Conservation (phyloP, 2,797 vertebrate species). For the Epinephelus awoara region DNA sequence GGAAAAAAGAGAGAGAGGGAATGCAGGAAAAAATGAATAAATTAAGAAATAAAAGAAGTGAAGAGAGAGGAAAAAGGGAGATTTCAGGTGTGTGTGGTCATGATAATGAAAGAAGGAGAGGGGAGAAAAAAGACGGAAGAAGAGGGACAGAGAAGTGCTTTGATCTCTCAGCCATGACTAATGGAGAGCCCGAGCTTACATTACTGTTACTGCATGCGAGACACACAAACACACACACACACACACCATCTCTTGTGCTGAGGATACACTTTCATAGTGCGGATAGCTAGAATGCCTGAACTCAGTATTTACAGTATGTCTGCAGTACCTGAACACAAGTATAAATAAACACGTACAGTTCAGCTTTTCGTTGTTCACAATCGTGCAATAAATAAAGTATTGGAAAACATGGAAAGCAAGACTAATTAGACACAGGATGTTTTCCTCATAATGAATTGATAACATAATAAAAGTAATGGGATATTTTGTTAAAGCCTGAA, state of each 20-base stretch:
- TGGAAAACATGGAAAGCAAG: not conserved
- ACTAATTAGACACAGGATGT: not conserved
- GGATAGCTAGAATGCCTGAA: conserved; percentile 18
- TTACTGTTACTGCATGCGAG: conserved; percentile 55
- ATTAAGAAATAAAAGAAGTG: conserved; percentile 16
- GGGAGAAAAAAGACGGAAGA: conserved; percentile 13
- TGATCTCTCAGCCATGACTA: conserved; percentile 77
- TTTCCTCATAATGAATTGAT: not conserved
- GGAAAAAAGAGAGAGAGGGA: not conserved
- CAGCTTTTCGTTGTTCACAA: not conserved
- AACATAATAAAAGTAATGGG: not conserved
- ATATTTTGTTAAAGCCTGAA: conserved; percentile 4
- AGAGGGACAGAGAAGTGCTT: conserved; percentile 61
- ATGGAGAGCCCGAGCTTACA: conserved; percentile 66
- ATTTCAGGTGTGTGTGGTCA: conserved; percentile 56
- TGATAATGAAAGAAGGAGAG: conserved; percentile 48
- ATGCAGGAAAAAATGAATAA: not conserved
- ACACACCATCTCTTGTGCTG: conserved; percentile 19
- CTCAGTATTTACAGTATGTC: conserved; percentile 20
- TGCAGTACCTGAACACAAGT: not conserved
- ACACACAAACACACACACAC: conserved; percentile 21
- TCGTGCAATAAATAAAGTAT: not conserved
- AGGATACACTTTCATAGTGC: conserved; percentile 34
- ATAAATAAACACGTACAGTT: not conserved
- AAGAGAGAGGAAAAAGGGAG: conserved; percentile 13